Evolutionary conservation across 2,113 vertebrate species (phyloP), one percentile per base, ranked within the genome.

Genomic region (Gila orcuttii): DNA sequence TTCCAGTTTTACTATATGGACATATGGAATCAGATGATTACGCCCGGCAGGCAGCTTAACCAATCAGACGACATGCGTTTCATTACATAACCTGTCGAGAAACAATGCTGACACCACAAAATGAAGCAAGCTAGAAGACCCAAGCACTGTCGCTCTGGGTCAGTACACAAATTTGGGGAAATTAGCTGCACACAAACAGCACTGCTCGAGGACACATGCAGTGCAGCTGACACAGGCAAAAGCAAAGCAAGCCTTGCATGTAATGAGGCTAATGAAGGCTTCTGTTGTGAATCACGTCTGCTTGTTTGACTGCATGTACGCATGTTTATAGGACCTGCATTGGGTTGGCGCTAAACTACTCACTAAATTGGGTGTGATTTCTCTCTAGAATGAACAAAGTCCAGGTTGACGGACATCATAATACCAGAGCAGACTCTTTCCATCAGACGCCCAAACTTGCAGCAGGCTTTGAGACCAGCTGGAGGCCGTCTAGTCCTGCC

Each of bases 21-120:
- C 86, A 82, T 85, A 77, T 66, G 86, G 68, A 59, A 55, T 39
- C 59, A 83, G 84, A 79, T 75, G 83, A 87, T 87, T 73, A 73
- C 28, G 42, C 55, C 68, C 79, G 31, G 80, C 83, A 79, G 74
- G 79, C 82, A 71, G 57, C 55, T 62, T 59, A 50, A 33, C 79
- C 86, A 85, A 80, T 79, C 74, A 83, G 64, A 85, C 0, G 9
- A 55, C 33, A n/a, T 8, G 36, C 13, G 11, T 19, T 39, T 6
- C 28, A 3, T 62, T 33, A n/a, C 6, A 45, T 23, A 77, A 42
- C 39, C 36, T 50, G 86, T 31, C 23, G 8, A 80, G 7, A 57
- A 66, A 75, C 17, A 47, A 62, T 6, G 60, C 47, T 78, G 60
- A 66, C 52, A 12, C 28, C 1, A 13, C 55, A 68, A 57, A 69